These are phyloP conservation scores for Hydropotes inermis DNA, from an alignment of 2,113 vertebrate species.

Conservation along the genomic window DNA sequence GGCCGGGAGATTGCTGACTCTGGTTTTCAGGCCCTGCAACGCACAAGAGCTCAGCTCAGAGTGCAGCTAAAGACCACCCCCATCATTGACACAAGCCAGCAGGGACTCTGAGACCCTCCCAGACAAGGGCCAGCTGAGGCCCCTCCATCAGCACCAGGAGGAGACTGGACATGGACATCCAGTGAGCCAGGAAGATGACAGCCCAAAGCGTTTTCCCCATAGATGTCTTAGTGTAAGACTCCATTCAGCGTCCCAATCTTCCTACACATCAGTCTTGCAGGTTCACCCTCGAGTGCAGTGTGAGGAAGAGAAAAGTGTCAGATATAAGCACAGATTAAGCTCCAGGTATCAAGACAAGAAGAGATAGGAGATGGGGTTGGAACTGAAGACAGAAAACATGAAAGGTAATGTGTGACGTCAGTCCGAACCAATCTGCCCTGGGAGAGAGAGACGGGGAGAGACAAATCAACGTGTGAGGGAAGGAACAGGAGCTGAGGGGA, in stretches of 20 bases:
- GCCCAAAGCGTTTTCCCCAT: neutral
- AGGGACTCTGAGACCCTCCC: neutral
- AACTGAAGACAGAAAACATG: neutral
- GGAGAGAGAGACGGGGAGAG: neutral
- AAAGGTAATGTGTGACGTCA: neutral
- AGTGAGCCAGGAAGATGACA: neutral
- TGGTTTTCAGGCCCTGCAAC: slow-evolving; percentile 45
- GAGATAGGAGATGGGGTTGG: neutral
- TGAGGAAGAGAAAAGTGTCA: neutral
- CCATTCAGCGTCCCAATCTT: neutral
- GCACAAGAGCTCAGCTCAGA: neutral
- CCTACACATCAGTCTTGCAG: fast-evolving
- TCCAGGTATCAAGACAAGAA: neutral
- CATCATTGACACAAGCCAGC: fast-evolving
- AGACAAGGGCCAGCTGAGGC: fast-evolving
- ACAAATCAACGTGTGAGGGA: neutral
- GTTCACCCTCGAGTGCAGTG: neutral
- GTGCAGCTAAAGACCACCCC: too few species aligned
- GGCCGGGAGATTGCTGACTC: slow-evolving; percentile 25
- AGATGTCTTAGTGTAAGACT: neutral
- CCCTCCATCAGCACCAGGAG: neutral
- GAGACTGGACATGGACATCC: neutral
- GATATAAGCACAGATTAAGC: neutral
- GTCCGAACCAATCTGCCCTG: neutral
- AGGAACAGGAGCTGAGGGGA: neutral